Percentiles rank a stretch among this genome's conserved stretches.
phyloP scores from a whole-genome alignment of 2,113 vertebrate genomes.

The Nerophis ophidion region DNA sequence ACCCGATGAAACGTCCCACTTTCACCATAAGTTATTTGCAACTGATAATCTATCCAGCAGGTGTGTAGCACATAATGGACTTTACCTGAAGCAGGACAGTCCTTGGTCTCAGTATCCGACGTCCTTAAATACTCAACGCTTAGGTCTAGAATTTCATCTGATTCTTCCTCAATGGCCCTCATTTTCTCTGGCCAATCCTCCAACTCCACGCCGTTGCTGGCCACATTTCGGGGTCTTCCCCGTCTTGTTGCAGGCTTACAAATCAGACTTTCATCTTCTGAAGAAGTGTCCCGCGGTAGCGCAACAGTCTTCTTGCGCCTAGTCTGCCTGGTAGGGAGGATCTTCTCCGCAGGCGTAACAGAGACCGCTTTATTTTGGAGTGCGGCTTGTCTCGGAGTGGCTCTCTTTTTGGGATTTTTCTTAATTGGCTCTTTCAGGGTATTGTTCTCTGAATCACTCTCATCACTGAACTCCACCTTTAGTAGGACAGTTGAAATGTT shows the following conservation, averaged over 20 bases:
- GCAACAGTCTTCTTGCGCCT: slow-evolving; percentile 45
- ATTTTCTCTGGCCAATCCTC: slow-evolving; percentile 70
- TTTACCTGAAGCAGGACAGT: slow-evolving; percentile 34
- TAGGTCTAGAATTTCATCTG: slow-evolving; percentile 50
- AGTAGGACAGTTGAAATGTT: neutral
- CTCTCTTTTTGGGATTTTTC: slow-evolving; percentile 31
- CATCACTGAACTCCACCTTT: slow-evolving; percentile 84
- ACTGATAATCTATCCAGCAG: neutral
- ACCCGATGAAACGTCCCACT: too few species aligned
- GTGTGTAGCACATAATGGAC: slow-evolving; percentile 14
- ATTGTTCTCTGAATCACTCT: slow-evolving; percentile 76
- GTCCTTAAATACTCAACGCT: slow-evolving; percentile 72
- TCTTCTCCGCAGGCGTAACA: slow-evolving; percentile 22
- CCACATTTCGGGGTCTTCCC: slow-evolving; percentile 33
- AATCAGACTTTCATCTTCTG: slow-evolving; percentile 35
- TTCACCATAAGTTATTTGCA: too few species aligned
- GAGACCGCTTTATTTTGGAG: slow-evolving; percentile 20
- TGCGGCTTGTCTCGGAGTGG: slow-evolving; percentile 23
- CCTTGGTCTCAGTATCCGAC: slow-evolving; percentile 74
- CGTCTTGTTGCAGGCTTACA: slow-evolving; percentile 21
- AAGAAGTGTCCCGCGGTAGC: slow-evolving; percentile 17
- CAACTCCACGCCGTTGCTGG: slow-evolving; percentile 6
- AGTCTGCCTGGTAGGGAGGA: slow-evolving; percentile 25
- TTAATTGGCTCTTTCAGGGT: slow-evolving; percentile 20
- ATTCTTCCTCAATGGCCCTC: slow-evolving; percentile 69